Base-by-base conservation (phyloP, 2,888 invertebrate species). In the Stenurella melanura region DNA sequence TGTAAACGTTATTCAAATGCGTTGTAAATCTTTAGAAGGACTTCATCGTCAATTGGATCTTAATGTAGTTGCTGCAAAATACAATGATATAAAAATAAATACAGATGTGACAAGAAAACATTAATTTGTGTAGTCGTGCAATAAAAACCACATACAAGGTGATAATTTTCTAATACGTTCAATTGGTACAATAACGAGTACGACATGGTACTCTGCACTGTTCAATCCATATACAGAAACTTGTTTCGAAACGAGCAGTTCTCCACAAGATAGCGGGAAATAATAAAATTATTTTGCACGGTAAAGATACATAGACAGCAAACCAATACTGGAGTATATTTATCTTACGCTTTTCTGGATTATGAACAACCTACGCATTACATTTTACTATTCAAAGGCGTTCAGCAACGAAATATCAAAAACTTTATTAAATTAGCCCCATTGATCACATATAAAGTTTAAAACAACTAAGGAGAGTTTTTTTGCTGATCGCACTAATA, bases 91-190 rank as follows among this genome's bases (percentile, higher is more conserved):
- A 80, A 78, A 80, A 78, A 80, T 78, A 75, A 66, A 69, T 63
- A 70, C 78, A 76, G 54, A 77, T 76, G 78, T 78, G 80, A 78
- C 80, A 78, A 80, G 80, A 76, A 80, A 74, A 61, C 78, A 75
- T 77, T 80, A 79, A 74, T 79, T 64, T 57, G 78, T 58, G 18
- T 68, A 73, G 75, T 77, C 80, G 81, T 67, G 80, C 79, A 80
- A 81, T 79, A 79, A 78, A 78, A 81, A 77, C 76, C 71, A 64
- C 79, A 73, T 78, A 81, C 81, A 80, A 80, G 80, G 83, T 80
- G 82, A 83, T 83, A 80, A 82, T 83, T 83, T 82, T 81, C 81
- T 83, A 83, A 82, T 82, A 78, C 77, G 66, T 78, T 73, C 80
- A 75, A 80, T 79, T 83, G 82, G 78, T 80, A 81, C 80, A 82